Evolutionary conservation across 2,888 invertebrate genomes (phyloP).

Genomic region (Cabera pusaria): DNA sequence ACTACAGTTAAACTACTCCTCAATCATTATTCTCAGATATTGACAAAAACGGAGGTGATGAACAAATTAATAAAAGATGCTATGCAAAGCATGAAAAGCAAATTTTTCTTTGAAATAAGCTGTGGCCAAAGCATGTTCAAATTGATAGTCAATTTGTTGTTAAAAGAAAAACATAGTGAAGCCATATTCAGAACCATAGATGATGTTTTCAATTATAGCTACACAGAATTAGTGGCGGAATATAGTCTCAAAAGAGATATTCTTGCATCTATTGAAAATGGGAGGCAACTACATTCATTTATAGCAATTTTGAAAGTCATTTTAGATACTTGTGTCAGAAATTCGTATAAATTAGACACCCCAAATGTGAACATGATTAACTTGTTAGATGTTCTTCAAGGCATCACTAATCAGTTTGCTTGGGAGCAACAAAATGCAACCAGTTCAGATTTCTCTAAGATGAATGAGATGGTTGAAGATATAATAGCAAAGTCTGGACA

Average conservation of each 20-base stretch:
- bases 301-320: constrained; percentile 59
- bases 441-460: constrained; percentile 90
- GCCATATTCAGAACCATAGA: constrained; percentile 49
- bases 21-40: constrained; percentile 64
- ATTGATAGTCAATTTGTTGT: constrained; percentile 67
- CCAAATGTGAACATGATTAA: constrained; percentile 36
- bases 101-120: constrained; percentile 84
- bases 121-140: constrained; percentile 83
- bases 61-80: constrained; percentile 62
- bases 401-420: constrained; percentile 63
- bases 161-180: constrained; percentile 40
- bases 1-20: constrained; percentile 76
- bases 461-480: constrained; percentile 87
- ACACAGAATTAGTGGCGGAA: constrained; percentile 50
- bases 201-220: constrained; percentile 59
- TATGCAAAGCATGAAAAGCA: constrained; percentile 76
- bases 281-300: constrained; percentile 79
- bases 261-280: constrained; percentile 70
- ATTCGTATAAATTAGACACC: constrained; percentile 45
- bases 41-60: constrained; percentile 44
- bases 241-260: constrained; percentile 62
- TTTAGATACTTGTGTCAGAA: constrained; percentile 49
- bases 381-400: constrained; percentile 52
- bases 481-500: constrained; percentile 76
- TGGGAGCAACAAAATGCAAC: constrained; percentile 56